These are phyloP conservation scores for Holothuria scabra DNA, from an alignment of 53 echinoderm and acorn worm genomes.

Conservation along the genomic window DNA sequence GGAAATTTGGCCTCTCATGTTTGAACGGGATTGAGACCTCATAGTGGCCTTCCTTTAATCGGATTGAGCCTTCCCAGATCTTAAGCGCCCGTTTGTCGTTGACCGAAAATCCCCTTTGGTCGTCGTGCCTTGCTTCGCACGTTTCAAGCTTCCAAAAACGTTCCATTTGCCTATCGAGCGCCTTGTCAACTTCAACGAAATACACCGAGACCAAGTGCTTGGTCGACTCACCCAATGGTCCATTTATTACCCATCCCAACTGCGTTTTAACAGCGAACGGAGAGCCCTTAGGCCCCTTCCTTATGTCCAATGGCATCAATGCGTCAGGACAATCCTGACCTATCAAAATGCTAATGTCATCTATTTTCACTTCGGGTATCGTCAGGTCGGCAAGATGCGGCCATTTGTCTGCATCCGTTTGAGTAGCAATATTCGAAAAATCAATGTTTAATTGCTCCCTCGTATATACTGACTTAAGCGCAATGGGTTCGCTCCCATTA, in stretches of 20 bases:
- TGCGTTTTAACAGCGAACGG: constrained; percentile 56
- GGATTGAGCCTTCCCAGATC: not conserved
- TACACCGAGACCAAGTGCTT: not conserved
- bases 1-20: not conserved
- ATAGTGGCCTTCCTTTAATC: constrained; percentile 35
- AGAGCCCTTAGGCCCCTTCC: constrained; percentile 49
- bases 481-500: not conserved
- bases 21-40: constrained; percentile 32
- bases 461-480: constrained; percentile 28
- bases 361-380: constrained; percentile 36
- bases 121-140: not conserved
- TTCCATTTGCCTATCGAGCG: not conserved
- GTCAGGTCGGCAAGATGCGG: constrained; percentile 40
- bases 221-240: constrained; percentile 48
- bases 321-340: constrained; percentile 71
- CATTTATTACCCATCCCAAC: constrained; percentile 71
- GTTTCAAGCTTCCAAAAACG: constrained; percentile 22
- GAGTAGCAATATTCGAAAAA: not conserved
- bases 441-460: constrained; percentile 30
- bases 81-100: constrained; percentile 9
- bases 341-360: constrained; percentile 55
- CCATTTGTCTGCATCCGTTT: constrained; percentile 34
- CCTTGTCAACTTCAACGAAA: not conserved
- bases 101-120: not conserved
- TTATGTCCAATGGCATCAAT: constrained; percentile 61